A percentile compares a stretch with the other conserved stretches of the same genome.
Evolutionary conservation across 1,140 invertebrate genomes (phyloP).

Genomic region (Neotoxoptera formosana): DNA sequence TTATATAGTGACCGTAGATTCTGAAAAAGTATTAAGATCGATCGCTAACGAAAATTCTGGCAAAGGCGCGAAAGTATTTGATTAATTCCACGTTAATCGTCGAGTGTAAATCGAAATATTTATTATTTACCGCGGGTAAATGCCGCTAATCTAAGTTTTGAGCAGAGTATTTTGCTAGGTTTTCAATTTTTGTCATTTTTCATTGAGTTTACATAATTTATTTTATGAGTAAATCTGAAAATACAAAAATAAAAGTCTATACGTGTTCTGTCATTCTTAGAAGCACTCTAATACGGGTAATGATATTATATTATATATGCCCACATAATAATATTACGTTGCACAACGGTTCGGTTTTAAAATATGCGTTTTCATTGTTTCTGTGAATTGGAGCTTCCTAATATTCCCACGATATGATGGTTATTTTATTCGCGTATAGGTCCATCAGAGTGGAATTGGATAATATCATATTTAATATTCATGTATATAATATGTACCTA

Average conservation of each 20-base stretch:
- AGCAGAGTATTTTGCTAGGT: neutral
- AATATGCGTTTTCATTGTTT: constrained; percentile 36
- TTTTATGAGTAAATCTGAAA: neutral
- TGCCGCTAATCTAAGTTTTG: neutral
- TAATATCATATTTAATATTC: neutral
- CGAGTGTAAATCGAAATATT: neutral
- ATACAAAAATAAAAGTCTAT: neutral
- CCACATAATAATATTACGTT: neutral
- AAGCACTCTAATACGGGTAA: neutral
- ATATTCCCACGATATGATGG: too few relatives aligned
- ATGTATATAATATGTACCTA: neutral
- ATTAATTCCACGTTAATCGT: neutral
- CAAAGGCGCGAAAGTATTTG: neutral
- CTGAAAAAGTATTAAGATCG: neutral
- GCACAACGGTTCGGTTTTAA: neutral
- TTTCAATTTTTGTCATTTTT: neutral
- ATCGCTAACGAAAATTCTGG: neutral
- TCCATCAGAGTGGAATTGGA: neutral
- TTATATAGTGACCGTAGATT: too few relatives aligned
- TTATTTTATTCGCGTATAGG: neutral
- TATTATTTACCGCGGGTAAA: neutral
- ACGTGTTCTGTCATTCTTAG: neutral
- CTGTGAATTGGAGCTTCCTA: constrained; percentile 30
- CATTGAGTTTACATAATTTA: neutral
- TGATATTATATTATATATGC: neutral